Evolutionary conservation across 1,140 invertebrate genomes (phyloP).

Genomic region (Hycleus phaleratus): DNA sequence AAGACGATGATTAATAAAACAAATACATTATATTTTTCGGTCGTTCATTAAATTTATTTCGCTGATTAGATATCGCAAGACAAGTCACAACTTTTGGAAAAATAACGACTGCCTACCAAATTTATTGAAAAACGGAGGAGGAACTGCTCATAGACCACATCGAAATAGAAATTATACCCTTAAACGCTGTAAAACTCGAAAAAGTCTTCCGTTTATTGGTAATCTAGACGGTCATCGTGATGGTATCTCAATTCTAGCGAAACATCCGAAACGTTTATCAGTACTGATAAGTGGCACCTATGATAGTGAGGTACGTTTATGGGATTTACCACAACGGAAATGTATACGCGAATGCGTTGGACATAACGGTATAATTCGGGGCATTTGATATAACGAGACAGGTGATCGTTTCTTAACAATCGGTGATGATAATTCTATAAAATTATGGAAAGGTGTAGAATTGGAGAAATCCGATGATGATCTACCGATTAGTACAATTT

Average conservation of each 20-base stretch:
- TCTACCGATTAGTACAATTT: conserved; percentile 65
- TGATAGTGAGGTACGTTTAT: conserved; percentile 92
- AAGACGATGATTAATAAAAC: no score
- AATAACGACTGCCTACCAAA: no score
- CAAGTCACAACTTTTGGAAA: no score
- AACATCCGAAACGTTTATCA: conserved; percentile 79
- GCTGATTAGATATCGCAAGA: no score
- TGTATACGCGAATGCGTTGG: conserved; percentile 74
- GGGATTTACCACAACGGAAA: conserved; percentile 74
- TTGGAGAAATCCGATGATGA: conserved; percentile 51
- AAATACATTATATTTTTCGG: no score
- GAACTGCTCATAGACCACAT: no score
- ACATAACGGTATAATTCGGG: conserved; percentile 86
- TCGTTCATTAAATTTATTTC: no score
- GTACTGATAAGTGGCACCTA: conserved; percentile 80
- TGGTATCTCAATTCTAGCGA: conserved; percentile 76
- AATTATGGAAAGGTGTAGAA: conserved; percentile 71
- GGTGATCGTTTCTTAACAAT: conserved; percentile 67
- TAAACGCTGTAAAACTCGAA: conserved; percentile 96
- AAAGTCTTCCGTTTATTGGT: conserved; percentile 79
- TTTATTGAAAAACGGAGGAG: no score
- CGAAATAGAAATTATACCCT: conserved; percentile 36
- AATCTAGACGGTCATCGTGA: conserved; percentile 86
- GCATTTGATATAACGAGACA: conserved; percentile 61
- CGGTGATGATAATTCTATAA: conserved; percentile 93